Conservation (phyloP, 2,113 vertebrate genomes). For the Megalops atlanticus region DNA sequence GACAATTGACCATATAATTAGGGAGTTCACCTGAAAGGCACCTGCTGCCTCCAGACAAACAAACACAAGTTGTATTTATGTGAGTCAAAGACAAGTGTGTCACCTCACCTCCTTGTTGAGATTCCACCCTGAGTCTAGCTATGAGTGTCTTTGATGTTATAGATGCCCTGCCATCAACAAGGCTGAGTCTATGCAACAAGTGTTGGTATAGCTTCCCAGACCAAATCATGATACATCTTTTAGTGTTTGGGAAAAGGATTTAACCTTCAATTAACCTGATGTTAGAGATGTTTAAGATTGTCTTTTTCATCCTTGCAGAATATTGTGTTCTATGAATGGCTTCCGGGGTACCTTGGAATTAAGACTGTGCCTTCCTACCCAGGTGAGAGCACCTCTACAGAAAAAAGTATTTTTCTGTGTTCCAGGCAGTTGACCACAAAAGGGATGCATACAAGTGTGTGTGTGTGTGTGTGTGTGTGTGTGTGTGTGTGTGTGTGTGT, state of each 20-base stretch:
- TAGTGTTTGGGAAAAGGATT: neutral
- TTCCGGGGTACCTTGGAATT: slow-evolving; percentile 71
- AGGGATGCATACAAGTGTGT: neutral
- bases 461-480: neutral
- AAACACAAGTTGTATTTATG: neutral
- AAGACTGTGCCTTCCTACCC: slow-evolving; percentile 62
- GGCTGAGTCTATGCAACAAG: no score
- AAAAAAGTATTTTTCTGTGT: neutral
- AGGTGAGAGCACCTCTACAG: slow-evolving; percentile 69
- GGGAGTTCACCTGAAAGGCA: slow-evolving; percentile 52
- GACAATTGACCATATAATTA: slow-evolving; percentile 42
- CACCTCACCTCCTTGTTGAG: neutral
- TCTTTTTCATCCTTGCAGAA: slow-evolving; percentile 64
- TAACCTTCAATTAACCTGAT: neutral
- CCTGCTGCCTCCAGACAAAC: slow-evolving; percentile 26
- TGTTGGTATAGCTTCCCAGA: no score
- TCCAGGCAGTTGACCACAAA: neutral
- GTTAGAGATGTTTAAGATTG: neutral
- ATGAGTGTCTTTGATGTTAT: no score
- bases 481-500: neutral
- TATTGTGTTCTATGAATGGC: slow-evolving; percentile 88
- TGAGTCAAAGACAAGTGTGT: neutral
- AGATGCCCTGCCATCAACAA: no score
- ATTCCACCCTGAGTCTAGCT: neutral
- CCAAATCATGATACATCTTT: neutral